Base-by-base conservation (phyloP, 2,888 invertebrate species). In the Clistopyga incitator region DNA sequence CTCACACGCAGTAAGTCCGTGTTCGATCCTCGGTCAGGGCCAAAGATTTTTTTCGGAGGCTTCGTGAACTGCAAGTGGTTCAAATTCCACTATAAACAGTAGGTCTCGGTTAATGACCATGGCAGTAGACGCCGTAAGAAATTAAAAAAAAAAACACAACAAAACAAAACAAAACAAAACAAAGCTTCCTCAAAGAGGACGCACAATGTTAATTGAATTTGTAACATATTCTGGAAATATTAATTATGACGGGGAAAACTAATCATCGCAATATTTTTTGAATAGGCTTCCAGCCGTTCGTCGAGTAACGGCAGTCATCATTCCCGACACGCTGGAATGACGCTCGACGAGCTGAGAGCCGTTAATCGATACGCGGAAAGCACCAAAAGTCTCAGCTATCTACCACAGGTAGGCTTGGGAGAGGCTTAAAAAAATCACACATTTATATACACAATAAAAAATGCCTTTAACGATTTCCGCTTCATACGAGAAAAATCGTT, bases 341-440 rank as follows among this genome's bases (percentile, higher is more conserved):
- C 97, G 15, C 94, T 97, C 90, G 97, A 98, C 88, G 97, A 98
- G 93, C 94, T 98, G 72, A 95, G 97, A 86, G 97, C 97, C 84
- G 97, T 98, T 89, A 98, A 98, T 95, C 96, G 97, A 90, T 98
- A 98, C 93, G 98, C 98, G 25, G 98, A 98, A 94, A 98, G 97
- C 94, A 98, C 98, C 83, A 97, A 97, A 93, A 97, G 97, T 93
- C 95, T 98, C 90, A 97, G 97, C 90, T 98, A 97, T 94, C 95
- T 98, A 91, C 98, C 98, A 87, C 97, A 97, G 96, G 98, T 98
- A 95, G 94, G 94, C 93, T 93, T 94, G 87, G 89, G 90, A 86
- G 88, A 88, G 87, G 90, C 90, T 87, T 90, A 88, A 45, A 59
- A 59, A 68, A 70, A 67, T 68, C 23, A 13, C 6, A 72, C 61